Percentiles rank a stretch among this genome's conserved stretches.
Evolutionary conservation across 1,140 invertebrate species (phyloP).

Genomic region (Heterodera schachtii): DNA sequence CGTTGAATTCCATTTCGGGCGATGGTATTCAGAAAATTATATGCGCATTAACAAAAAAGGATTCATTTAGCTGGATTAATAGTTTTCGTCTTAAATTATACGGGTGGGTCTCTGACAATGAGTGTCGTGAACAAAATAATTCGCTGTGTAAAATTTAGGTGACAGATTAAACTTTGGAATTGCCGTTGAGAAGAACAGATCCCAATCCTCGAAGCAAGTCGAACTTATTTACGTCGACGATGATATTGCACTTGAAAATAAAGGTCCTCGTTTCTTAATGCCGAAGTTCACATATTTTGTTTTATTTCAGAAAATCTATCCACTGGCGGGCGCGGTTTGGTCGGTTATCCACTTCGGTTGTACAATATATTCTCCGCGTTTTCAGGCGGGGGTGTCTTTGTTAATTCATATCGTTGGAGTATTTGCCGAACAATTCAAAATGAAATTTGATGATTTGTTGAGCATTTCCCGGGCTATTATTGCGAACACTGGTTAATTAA

Average conservation of each 20-base stretch:
- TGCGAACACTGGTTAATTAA: slow-evolving; percentile 63
- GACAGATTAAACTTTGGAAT: slow-evolving; percentile 72
- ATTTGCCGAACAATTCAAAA: slow-evolving; percentile 72
- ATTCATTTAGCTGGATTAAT: slow-evolving; percentile 74
- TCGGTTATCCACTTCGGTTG: background rate
- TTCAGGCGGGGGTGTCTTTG: slow-evolving; percentile 73
- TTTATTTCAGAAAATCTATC: slow-evolving; percentile 58
- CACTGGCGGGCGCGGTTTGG: slow-evolving; percentile 75
- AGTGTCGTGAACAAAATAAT: background rate
- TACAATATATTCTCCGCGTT: background rate
- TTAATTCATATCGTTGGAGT: slow-evolving; percentile 76
- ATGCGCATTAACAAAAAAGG: slow-evolving; percentile 24
- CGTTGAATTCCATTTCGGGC: background rate
- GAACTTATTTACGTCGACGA: slow-evolving; percentile 57
- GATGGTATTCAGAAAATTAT: slow-evolving; percentile 6
- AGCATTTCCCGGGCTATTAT: slow-evolving; percentile 57
- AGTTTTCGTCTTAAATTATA: slow-evolving; percentile 81
- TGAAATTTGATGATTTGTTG: slow-evolving; percentile 69
- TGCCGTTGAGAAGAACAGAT: slow-evolving; percentile 74
- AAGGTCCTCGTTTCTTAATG: background rate
- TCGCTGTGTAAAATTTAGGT: slow-evolving; percentile 78
- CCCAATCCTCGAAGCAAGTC: slow-evolving; percentile 75
- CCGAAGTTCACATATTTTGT: background rate
- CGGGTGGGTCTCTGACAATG: slow-evolving; percentile 72
- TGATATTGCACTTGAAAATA: slow-evolving; percentile 55